These are phyloP conservation scores for Todiramphus chloris DNA, from an alignment of 2,113 vertebrate genomes.

Conservation along the genomic window DNA sequence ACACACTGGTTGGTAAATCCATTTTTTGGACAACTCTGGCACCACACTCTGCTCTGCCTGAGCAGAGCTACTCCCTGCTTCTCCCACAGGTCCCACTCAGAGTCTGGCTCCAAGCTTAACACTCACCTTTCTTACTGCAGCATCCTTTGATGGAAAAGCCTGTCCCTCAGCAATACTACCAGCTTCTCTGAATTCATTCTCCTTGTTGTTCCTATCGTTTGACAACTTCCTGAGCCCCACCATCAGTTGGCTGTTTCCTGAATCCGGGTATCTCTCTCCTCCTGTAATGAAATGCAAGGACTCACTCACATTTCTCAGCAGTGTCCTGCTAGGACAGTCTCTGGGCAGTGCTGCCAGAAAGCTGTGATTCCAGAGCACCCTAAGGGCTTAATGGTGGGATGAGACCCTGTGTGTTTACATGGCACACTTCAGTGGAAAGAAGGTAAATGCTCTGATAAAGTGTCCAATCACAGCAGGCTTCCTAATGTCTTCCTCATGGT, in stretches of 20 bases:
- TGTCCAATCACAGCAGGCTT: not conserved
- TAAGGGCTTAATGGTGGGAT: not conserved
- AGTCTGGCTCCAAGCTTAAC: not conserved
- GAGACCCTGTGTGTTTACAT: not conserved
- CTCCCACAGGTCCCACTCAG: not conserved
- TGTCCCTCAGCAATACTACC: constrained; percentile 61
- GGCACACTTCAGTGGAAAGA: not conserved
- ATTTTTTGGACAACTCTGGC: no score
- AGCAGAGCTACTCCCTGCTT: not conserved
- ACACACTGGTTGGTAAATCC: no score
- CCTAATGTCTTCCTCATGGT: not conserved
- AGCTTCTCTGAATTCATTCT: constrained; percentile 73
- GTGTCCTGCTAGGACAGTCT: not conserved
- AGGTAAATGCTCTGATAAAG: not conserved
- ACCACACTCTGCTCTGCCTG: not conserved
- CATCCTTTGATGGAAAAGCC: constrained; percentile 46
- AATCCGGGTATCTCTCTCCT: constrained; percentile 17
- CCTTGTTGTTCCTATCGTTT: constrained; percentile 76
- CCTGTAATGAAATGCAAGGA: constrained; percentile 63
- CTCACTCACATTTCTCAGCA: not conserved
- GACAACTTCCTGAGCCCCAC: constrained; percentile 68
- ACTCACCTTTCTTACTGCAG: constrained; percentile 75
- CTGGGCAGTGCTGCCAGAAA: not conserved
- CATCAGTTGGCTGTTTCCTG: constrained; percentile 37
- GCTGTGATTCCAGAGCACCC: not conserved